phyloP scores from a whole-genome alignment of 2,113 vertebrate species.

The Muntiacus muntjak region DNA sequence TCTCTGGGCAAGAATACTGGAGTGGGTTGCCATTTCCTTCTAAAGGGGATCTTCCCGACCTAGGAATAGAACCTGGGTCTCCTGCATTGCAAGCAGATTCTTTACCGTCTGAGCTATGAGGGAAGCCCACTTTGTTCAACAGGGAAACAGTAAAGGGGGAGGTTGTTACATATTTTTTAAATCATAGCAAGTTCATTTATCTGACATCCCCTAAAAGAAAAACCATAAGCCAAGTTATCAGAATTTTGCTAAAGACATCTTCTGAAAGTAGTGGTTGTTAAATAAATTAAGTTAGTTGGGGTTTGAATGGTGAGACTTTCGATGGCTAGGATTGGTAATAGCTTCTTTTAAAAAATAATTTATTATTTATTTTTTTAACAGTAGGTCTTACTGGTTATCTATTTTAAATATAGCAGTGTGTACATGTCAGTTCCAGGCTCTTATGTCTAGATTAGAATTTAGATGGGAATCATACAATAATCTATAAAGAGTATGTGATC shows the following conservation, averaged over 20 bases:
- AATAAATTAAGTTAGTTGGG: neutral
- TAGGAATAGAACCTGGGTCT: neutral
- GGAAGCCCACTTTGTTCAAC: neutral
- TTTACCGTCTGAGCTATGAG: neutral
- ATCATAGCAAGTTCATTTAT: neutral
- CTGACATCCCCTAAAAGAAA: neutral
- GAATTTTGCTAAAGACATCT: neutral
- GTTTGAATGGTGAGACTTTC: neutral
- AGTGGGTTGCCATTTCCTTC: neutral
- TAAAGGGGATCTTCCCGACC: neutral
- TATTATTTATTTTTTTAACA: neutral
- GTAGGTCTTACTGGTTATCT: neutral
- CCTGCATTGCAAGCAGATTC: neutral
- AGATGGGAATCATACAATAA: neutral
- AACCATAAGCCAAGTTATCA: neutral
- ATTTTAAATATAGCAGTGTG: neutral
- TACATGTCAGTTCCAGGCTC: neutral
- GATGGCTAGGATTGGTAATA: neutral
- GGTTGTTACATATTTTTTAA: neutral
- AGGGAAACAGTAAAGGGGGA: neutral
- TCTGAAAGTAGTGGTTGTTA: slow-evolving; percentile 1
- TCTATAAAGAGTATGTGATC: neutral
- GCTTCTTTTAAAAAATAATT: neutral
- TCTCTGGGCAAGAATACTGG: neutral
- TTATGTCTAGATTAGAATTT: neutral